A percentile compares a stretch with the other conserved stretches of the same genome.
Conservation (phyloP, 2,797 vertebrate species). For the Peromyscus eremicus region DNA sequence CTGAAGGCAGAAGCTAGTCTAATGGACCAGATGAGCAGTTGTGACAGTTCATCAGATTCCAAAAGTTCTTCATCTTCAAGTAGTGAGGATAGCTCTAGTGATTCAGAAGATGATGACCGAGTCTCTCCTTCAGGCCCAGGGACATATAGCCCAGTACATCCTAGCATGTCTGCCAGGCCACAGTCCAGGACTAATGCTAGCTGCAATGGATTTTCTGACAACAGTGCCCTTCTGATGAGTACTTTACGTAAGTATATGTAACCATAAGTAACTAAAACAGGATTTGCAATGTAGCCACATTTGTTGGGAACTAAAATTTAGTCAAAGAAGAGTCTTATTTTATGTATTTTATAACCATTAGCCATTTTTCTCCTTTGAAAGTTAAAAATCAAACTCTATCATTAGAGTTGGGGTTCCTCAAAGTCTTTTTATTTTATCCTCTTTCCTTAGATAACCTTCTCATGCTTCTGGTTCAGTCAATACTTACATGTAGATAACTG, state of each 20-base stretch:
- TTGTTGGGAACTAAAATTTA: conserved; percentile 59
- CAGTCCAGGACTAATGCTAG: conserved; percentile 86
- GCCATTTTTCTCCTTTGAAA: conserved; percentile 37
- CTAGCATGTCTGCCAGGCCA: conserved; percentile 84
- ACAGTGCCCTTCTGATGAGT: conserved; percentile 84
- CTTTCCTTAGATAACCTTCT: background rate
- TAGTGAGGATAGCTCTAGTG: conserved; percentile 95
- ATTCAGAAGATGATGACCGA: conserved; percentile 93
- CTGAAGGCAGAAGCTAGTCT: conserved; percentile 96
- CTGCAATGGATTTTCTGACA: conserved; percentile 89
- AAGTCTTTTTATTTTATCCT: conserved; percentile 27
- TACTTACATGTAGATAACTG: background rate
- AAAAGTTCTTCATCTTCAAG: conserved; percentile 95
- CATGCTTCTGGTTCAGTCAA: background rate
- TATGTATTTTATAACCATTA: background rate
- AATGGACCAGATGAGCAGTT: conserved; percentile 97
- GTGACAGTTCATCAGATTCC: conserved; percentile 95
- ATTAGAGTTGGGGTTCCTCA: conserved; percentile 26
- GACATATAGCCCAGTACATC: conserved; percentile 84
- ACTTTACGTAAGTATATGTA: conserved; percentile 94
- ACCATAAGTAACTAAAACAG: conserved; percentile 77
- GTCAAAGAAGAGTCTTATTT: conserved; percentile 33
- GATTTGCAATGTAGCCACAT: background rate
- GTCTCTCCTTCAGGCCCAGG: conserved; percentile 82
- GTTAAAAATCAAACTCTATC: conserved; percentile 39